Conservation (phyloP, 2,113 vertebrate species). For the Oreotragus oreotragus region DNA sequence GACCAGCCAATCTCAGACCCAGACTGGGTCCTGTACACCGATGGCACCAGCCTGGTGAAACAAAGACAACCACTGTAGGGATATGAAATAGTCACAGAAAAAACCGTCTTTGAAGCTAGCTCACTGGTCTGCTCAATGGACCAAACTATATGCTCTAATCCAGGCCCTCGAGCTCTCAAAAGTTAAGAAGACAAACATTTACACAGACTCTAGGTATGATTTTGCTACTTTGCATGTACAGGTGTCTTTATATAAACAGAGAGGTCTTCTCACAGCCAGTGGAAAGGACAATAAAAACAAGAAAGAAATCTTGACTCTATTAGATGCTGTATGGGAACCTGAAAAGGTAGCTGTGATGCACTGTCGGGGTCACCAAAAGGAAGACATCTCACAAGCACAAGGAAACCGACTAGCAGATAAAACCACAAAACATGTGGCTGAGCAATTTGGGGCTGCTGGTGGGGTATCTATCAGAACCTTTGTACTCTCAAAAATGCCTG, state of each 20-base stretch:
- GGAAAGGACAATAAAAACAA: not conserved
- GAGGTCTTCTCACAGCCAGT: not conserved
- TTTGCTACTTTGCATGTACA: not conserved
- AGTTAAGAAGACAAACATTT: not conserved
- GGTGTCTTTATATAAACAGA: not conserved
- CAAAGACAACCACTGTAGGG: not conserved
- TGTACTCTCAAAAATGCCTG: not conserved
- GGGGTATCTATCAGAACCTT: not conserved
- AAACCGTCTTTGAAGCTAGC: accelerated
- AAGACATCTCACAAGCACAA: not conserved
- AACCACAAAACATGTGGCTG: not conserved
- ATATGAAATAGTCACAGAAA: not conserved
- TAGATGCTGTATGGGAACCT: not conserved
- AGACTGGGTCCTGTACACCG: not conserved
- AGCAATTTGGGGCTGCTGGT: not conserved
- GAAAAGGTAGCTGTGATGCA: not conserved
- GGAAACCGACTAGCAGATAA: not conserved
- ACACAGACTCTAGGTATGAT: not conserved
- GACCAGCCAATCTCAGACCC: not conserved
- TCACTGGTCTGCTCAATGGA: not conserved
- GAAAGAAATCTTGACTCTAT: not conserved
- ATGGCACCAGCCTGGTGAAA: not conserved
- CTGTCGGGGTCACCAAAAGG: not conserved
- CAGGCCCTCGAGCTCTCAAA: not conserved
- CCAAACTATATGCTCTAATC: not conserved